Base-by-base conservation (phyloP, 2,888 invertebrate genomes). In the Andricus quercusramuli region DNA sequence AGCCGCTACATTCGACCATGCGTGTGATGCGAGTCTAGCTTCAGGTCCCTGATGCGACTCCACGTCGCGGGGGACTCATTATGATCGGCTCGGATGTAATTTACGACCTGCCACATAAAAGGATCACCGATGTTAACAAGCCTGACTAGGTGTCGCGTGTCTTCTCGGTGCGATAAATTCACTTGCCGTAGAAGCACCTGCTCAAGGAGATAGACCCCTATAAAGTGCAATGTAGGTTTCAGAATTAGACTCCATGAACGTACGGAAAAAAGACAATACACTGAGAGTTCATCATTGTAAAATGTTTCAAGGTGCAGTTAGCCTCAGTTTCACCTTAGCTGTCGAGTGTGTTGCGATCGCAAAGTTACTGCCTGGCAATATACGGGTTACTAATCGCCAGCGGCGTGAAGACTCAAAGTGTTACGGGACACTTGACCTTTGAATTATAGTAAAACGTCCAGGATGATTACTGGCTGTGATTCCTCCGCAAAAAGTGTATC, bases 11-110 rank as follows among this genome's bases (percentile, higher is more conserved):
- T 78, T 79, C 59, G 66, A 37, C 74, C 29, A 32, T 80, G 37
- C 70, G 41, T 67, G 67, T 62, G 77, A 79, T 82, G 79, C 77
- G 80, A 67, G 66, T 22, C 41, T 78, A 56, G 79, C 78, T 81
- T 74, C 64, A 79, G 83, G 74, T 82, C 81, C 47, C 47, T 44
- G 17, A 47, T 47, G 17, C 47, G 17, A 47, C 17, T 78, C 68
- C 59, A 70, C 77, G 79, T 79, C 68, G 77, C 79, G 81, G 67
- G 80, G 82, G 85, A 85, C 86, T 86, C 88, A 87, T 88, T 86
- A 85, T 86, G 85, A 88, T 88, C 84, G 83, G 78, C 25, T 86
- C 64, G 67, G 83, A 83, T 79, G 86, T 85, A 87, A 87, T 87
- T 89, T 88, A 89, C 85, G 81, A 80, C 82, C 81, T 83, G 82